phyloP scores from a whole-genome alignment of 2,888 invertebrate species.

The Boloria euphrosyne region DNA sequence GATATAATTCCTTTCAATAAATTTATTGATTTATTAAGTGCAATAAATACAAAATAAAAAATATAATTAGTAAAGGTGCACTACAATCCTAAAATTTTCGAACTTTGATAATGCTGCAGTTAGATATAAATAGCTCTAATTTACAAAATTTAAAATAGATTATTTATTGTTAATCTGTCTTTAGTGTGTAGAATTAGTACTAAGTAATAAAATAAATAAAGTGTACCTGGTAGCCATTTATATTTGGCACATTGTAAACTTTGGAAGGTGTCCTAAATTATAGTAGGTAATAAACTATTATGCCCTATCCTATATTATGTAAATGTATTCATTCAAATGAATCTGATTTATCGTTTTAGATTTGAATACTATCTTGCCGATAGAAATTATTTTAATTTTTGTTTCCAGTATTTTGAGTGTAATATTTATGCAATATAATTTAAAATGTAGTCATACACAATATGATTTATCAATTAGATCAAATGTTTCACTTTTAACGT shows the following conservation, averaged over 20 bases:
- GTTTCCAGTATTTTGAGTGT: constrained; percentile 28
- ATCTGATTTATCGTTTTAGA: background rate
- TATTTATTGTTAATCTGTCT: constrained; percentile 14
- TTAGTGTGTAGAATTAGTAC: constrained; percentile 44
- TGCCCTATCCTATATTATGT: constrained; percentile 20
- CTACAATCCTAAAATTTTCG: background rate
- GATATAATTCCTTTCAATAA: constrained; percentile 8
- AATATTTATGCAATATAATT: constrained; percentile 17
- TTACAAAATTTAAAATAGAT: background rate
- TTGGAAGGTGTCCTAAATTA: constrained; percentile 47
- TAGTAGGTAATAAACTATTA: constrained; percentile 25
- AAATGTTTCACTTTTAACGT: constrained; percentile 46
- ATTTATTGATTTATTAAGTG: constrained; percentile 6
- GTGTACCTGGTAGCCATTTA: constrained; percentile 56
- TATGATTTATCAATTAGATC: constrained; percentile 44
- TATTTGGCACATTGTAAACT: constrained; percentile 53
- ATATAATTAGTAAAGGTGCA: background rate
- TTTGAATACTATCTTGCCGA: constrained; percentile 29
- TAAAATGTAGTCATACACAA: constrained; percentile 11
- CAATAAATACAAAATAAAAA: background rate
- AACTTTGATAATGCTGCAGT: background rate
- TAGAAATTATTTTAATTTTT: constrained; percentile 25
- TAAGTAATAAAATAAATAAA: constrained; percentile 48
- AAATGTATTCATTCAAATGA: constrained; percentile 12
- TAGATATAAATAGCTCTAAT: constrained; percentile 9